Base-by-base conservation (phyloP, 2,888 invertebrate genomes). In the Xestia sexstrigata region DNA sequence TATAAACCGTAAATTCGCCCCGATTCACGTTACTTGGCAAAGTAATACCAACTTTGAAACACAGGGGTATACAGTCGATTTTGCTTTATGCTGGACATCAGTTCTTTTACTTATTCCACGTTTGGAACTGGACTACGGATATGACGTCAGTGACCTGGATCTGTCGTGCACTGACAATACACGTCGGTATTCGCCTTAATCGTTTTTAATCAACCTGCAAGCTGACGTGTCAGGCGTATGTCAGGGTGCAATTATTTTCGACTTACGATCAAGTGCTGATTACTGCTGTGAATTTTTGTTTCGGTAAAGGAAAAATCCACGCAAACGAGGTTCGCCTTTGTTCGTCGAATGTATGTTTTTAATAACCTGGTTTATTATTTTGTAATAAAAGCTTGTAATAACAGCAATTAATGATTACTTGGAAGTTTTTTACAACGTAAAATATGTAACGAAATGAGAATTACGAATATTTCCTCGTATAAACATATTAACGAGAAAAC, bases 71-170 rank as follows among this genome's bases (percentile, higher is more conserved):
- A 83, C 69, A 70, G 74, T 74, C n/a, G 15, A 82, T 82, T 84
- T 82, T 78, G 7, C 17, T 26, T 66, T 58, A 70, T 42, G 26
- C 0, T 52, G 8, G 30, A 8, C 17, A 26, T 15, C 52, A 2
- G 39, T 47, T 73, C 58, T 81, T 80, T 72, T 83, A 71, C 75
- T 79, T 81, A 74, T 83, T 83, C 78, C 66, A 67, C 70, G 68
- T 82, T 81, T 69, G 74, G 70, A 70, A 79, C 72, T 35, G 88
- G 80, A 84, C 80, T 80, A 76, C n/a, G 76, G 72, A 67, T 81
- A 79, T 86, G 88, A 88, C 88, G 85, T 76, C 72, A 81, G 72
- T 88, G 89, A 86, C 88, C 89, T 63, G 78, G 76, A 89, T 89
- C 73, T 81, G 79, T 81, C 82, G 72, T 70, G 78, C 58, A 82